Percentiles rank a stretch among this genome's conserved stretches.
Conservation (phyloP, 2,888 invertebrate genomes). For the Lamproptera curius region DNA sequence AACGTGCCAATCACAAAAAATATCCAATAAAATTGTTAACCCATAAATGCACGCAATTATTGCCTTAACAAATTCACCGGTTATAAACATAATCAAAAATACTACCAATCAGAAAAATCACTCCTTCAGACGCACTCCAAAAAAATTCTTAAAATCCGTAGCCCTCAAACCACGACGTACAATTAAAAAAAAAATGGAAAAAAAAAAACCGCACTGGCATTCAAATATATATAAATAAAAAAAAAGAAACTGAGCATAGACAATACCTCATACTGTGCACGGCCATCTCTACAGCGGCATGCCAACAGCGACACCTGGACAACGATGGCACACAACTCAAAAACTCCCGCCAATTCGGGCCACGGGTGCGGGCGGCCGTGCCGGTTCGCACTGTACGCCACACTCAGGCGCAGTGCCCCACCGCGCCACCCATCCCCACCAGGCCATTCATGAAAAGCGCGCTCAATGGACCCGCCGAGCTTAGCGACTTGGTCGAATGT, state of each 20-base stretch:
- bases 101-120: too few species aligned
- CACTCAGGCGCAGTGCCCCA: constrained; percentile 39
- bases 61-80: too few species aligned
- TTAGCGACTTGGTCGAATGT: neutral
- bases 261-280: constrained; percentile 59
- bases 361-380: constrained; percentile 52
- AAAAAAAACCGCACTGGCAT: constrained; percentile 3
- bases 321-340: constrained; percentile 45
- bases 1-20: too few species aligned
- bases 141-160: too few species aligned
- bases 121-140: too few species aligned
- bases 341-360: constrained; percentile 27
- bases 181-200: neutral
- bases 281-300: constrained; percentile 64
- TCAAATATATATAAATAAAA: too few species aligned
- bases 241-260: too few species aligned
- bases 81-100: too few species aligned
- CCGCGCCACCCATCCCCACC: constrained; percentile 47
- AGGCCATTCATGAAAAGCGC: constrained; percentile 60
- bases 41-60: too few species aligned
- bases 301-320: constrained; percentile 38
- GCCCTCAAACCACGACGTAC: too few species aligned
- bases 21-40: too few species aligned
- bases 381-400: constrained; percentile 50
- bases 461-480: constrained; percentile 43